A percentile compares a stretch with the other conserved stretches of the same genome.
phyloP scores from a whole-genome alignment of 2,113 vertebrate species.

The Sinosuthora webbiana region DNA sequence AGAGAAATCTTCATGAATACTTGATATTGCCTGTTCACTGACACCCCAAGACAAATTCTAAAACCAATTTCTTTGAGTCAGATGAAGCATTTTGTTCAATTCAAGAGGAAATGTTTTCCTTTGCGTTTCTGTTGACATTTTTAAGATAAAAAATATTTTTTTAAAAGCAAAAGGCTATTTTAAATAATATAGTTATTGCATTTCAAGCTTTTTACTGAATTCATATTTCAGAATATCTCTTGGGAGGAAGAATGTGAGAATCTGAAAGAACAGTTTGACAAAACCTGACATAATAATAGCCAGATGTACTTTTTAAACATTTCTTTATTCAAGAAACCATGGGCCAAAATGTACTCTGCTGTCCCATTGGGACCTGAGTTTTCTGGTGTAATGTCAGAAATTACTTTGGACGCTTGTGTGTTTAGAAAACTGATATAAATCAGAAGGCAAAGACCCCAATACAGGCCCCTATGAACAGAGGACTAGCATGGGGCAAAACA shows the following conservation, averaged over 20 bases:
- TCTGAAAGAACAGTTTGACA: not conserved
- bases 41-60: not conserved
- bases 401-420: not conserved
- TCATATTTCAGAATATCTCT: not conserved
- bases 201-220: not conserved
- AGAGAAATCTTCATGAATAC: not conserved
- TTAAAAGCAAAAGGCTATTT: rapidly evolving
- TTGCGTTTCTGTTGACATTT: not conserved
- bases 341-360: not conserved
- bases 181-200: not conserved
- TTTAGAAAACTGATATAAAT: not conserved
- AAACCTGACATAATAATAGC: not conserved
- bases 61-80: not conserved
- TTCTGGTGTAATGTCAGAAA: not conserved
- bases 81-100: not conserved
- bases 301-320: not conserved
- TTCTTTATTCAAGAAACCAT: not conserved
- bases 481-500: not conserved
- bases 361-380: not conserved
- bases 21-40: not conserved
- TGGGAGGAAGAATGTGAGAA: not conserved
- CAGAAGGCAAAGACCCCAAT: not conserved
- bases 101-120: not conserved
- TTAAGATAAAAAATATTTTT: not conserved
- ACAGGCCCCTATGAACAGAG: not conserved